Conservation (phyloP, 2,797 vertebrate species). For the Propithecus perrieri region DNA sequence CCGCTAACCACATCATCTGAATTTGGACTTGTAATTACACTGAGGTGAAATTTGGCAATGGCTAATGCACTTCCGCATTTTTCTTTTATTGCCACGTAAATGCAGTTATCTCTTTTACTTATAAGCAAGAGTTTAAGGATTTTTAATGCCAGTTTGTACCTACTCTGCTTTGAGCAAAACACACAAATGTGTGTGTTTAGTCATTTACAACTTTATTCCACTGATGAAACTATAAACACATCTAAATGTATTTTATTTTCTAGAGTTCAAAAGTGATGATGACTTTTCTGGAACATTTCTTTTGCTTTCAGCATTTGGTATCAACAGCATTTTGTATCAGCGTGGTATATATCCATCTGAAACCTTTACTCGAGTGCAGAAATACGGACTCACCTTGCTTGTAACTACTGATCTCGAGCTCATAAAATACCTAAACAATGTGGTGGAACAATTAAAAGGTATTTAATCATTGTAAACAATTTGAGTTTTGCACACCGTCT, state of each 20-base stretch:
- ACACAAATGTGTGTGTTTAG: not conserved
- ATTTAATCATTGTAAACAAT: not conserved
- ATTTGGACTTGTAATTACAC: not conserved
- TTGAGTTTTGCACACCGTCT: not conserved
- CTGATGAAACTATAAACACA: not conserved
- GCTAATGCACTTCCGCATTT: not conserved
- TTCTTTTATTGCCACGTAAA: not conserved
- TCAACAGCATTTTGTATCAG: conserved; percentile 98
- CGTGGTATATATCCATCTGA: conserved; percentile 97
- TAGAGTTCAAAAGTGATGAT: not conserved
- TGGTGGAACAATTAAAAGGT: conserved; percentile 97
- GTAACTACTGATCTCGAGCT: conserved; percentile 93
- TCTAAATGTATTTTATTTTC: not conserved
- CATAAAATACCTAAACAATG: conserved; percentile 93
- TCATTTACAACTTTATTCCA: not conserved
- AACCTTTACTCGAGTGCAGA: conserved; percentile 93
- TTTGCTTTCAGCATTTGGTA: conserved; percentile 91
- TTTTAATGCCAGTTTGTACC: not conserved
- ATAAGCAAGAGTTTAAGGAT: not conserved
- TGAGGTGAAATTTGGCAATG: not conserved
- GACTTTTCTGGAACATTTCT: not conserved
- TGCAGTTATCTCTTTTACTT: not conserved
- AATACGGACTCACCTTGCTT: conserved; percentile 95
- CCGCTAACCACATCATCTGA: not conserved
- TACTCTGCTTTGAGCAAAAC: not conserved